These are phyloP conservation scores for Sapajus apella DNA, from an alignment of 2,113 vertebrate genomes.

Conservation along the genomic window DNA sequence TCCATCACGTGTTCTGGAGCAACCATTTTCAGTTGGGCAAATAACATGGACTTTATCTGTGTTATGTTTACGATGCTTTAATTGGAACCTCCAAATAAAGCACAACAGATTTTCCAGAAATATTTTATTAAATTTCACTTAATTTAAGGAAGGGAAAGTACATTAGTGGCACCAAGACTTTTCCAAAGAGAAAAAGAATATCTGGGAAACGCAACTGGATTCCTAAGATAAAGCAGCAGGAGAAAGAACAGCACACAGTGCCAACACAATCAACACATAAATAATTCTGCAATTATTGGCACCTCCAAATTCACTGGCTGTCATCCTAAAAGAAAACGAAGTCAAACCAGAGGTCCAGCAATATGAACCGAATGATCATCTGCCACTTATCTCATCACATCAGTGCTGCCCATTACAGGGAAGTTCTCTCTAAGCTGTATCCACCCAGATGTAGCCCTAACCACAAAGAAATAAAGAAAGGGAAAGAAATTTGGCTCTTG, in stretches of 20 bases:
- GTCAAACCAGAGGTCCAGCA: neutral
- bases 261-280: constrained; percentile 20
- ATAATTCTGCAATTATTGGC: constrained; percentile 34
- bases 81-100: neutral
- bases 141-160: neutral
- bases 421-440: neutral
- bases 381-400: neutral
- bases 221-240: neutral
- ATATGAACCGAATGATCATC: neutral
- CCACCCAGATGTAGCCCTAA: neutral
- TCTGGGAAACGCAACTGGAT: neutral
- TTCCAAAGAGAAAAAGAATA: neutral
- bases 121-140: neutral
- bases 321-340: constrained; percentile 37
- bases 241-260: neutral
- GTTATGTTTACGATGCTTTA: neutral
- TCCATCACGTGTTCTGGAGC: neutral
- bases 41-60: neutral
- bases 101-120: neutral
- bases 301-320: neutral
- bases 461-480: constrained; percentile 30
- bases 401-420: neutral
- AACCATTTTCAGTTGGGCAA: neutral
- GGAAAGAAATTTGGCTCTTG: constrained; percentile 62
- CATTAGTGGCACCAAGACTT: neutral